Percentiles rank a stretch among this genome's conserved stretches.
Evolutionary conservation across 2,888 invertebrate genomes (phyloP).

Genomic region (Pogonocherus hispidulus): DNA sequence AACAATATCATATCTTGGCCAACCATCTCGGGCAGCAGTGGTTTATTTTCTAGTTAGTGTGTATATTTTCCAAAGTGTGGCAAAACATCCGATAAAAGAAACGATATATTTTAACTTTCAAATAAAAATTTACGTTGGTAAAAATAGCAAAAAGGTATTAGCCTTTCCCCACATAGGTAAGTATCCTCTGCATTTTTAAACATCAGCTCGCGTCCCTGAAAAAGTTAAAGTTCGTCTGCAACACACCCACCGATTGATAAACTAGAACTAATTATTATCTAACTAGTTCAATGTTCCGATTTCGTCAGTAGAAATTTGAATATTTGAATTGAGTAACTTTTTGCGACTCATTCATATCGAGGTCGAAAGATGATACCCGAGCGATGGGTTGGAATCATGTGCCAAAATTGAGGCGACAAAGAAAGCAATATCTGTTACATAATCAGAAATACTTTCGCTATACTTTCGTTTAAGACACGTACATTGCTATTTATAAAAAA

Average conservation of each 20-base stretch:
- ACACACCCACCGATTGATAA: conserved; percentile 10
- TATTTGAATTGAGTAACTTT: not conserved
- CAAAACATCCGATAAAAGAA: too few species aligned
- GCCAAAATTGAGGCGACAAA: not conserved
- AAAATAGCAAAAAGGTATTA: too few species aligned
- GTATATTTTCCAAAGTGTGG: too few species aligned
- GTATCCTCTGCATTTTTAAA: not conserved
- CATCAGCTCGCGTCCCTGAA: too few species aligned
- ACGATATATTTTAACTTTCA: too few species aligned
- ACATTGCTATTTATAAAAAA: not conserved
- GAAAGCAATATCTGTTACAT: not conserved
- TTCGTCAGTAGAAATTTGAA: not conserved
- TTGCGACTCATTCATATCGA: not conserved
- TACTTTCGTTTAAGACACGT: not conserved
- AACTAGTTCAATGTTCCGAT: conserved; percentile 24
- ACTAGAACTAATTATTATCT: conserved; percentile 19
- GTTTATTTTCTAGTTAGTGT: too few species aligned
- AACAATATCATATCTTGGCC: too few species aligned
- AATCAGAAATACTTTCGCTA: conserved; percentile 1
- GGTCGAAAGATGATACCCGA: too few species aligned
- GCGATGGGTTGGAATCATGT: not conserved
- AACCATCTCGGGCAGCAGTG: too few species aligned
- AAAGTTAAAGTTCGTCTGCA: not conserved
- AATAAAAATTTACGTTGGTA: too few species aligned
- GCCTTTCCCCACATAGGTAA: not conserved